Percentiles rank a stretch among this genome's conserved stretches.
phyloP scores from a whole-genome alignment of 1,140 invertebrate species.

The Phymastichus coffea region DNA sequence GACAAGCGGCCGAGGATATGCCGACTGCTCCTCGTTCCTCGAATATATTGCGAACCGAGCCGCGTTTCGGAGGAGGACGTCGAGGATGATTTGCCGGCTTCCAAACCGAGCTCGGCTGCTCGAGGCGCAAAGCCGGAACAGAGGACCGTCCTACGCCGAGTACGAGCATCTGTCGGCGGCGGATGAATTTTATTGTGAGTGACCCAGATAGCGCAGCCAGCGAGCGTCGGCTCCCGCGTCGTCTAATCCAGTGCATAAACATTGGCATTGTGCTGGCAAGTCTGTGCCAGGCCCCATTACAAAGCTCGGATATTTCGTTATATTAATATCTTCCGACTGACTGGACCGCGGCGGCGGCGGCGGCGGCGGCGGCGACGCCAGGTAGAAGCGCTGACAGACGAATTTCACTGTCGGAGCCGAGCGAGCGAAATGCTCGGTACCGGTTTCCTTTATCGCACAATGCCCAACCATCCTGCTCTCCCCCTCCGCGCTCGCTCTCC shows the following conservation, averaged over 20 bases:
- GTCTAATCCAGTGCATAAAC: conserved; percentile 55
- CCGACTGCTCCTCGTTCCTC: too few species aligned
- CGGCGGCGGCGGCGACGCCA: conserved; percentile 27
- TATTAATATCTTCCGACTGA: conserved; percentile 59
- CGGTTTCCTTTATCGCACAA: conserved; percentile 48
- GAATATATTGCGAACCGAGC: too few species aligned
- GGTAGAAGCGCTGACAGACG: conserved; percentile 41
- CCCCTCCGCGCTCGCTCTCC: neutral
- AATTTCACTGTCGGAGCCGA: conserved; percentile 10
- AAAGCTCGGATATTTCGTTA: conserved; percentile 49
- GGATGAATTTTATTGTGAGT: too few species aligned
- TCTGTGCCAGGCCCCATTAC: neutral
- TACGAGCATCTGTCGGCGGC: too few species aligned
- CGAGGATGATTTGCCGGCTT: too few species aligned
- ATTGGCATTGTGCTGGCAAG: conserved; percentile 50
- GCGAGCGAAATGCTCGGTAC: conserved; percentile 32
- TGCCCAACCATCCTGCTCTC: conserved; percentile 43
- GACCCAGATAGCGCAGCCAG: too few species aligned
- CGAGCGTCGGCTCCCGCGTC: conserved; percentile 2
- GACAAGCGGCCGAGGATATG: too few species aligned
- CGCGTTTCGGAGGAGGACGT: too few species aligned
- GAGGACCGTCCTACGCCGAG: too few species aligned
- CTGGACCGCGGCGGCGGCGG: conserved; percentile 46
- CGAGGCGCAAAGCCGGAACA: too few species aligned
- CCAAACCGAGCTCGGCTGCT: too few species aligned